Evolutionary conservation across 23 tunicate genomes (phyloP).

Genomic region (Clavelina lepadiformis): DNA sequence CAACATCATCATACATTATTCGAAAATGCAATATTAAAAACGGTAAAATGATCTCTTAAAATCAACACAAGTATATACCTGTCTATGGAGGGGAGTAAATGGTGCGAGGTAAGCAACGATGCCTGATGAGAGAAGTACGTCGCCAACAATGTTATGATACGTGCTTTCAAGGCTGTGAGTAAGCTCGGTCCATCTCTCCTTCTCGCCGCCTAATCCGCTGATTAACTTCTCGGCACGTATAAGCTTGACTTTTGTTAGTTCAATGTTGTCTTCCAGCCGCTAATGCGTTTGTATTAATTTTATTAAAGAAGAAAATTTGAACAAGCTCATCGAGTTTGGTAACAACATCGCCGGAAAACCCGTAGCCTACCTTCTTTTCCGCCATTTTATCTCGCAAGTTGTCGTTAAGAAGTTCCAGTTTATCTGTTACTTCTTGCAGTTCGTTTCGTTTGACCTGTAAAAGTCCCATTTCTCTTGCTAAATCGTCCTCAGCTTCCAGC

Average conservation of each 20-base stretch:
- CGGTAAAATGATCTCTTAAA: neutral
- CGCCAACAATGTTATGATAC: slow-evolving; percentile 83
- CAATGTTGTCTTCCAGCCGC: slow-evolving; percentile 77
- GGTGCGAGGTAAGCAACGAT: slow-evolving; percentile 86
- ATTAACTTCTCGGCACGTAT: slow-evolving; percentile 84
- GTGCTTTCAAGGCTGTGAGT: slow-evolving; percentile 66
- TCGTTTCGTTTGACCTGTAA: slow-evolving; percentile 68
- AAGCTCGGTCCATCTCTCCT: slow-evolving; percentile 77
- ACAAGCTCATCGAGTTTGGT: too few relatives aligned
- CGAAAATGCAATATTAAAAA: too few relatives aligned
- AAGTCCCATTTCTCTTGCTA: slow-evolving; percentile 43
- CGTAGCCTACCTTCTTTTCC: slow-evolving; percentile 43
- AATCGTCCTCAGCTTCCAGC: slow-evolving; percentile 57
- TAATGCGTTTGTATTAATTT: neutral
- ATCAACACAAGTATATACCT: slow-evolving; percentile 31
- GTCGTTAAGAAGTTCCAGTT: slow-evolving; percentile 56
- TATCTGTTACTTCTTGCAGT: slow-evolving; percentile 58
- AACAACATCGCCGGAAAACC: neutral
- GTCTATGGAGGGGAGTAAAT: slow-evolving; percentile 67
- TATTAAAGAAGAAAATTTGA: neutral
- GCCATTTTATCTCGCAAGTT: slow-evolving; percentile 56
- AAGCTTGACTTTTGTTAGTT: slow-evolving; percentile 65
- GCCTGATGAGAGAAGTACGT: slow-evolving; percentile 76
- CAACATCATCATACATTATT: neutral
- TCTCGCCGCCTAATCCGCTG: slow-evolving; percentile 86